Conservation (phyloP, 2,113 vertebrate genomes). For the Rynchops niger region DNA sequence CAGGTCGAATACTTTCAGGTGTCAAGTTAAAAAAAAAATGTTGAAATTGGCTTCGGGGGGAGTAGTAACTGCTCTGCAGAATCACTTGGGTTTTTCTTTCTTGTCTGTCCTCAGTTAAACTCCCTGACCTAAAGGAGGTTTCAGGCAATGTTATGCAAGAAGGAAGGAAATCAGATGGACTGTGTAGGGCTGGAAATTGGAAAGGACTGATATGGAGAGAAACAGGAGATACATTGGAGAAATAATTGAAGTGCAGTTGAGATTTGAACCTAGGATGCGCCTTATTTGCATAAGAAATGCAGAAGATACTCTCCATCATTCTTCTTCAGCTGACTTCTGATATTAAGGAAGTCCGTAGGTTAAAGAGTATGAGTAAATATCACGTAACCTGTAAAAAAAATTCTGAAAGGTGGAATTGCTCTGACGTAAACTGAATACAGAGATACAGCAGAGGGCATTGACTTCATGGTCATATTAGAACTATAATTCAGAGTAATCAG, state of each 20-base stretch:
- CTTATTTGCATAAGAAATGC: not conserved
- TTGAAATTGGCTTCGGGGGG: not conserved
- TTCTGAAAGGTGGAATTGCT: not conserved
- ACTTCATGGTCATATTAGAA: not conserved
- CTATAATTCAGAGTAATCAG: not conserved
- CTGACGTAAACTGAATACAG: not conserved
- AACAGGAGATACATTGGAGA: not conserved
- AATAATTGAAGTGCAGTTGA: not conserved
- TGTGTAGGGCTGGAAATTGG: not conserved
- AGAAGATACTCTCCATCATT: not conserved
- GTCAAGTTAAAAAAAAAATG: not conserved
- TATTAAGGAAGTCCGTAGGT: not conserved
- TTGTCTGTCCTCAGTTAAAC: conserved; percentile 3
- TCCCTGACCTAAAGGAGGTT: not conserved
- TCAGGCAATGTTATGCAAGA: not conserved
- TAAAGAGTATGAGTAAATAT: not conserved
- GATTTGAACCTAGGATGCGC: not conserved
- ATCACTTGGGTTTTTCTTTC: not conserved
- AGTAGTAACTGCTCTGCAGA: not conserved
- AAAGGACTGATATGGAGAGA: not conserved
- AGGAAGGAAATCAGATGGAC: not conserved
- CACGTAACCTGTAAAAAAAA: not conserved
- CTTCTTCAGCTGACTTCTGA: not conserved
- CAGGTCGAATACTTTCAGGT: not conserved
- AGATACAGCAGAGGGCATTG: not conserved